Base-by-base conservation (phyloP, 1,140 invertebrate genomes). In the Penaeus vannamei region DNA sequence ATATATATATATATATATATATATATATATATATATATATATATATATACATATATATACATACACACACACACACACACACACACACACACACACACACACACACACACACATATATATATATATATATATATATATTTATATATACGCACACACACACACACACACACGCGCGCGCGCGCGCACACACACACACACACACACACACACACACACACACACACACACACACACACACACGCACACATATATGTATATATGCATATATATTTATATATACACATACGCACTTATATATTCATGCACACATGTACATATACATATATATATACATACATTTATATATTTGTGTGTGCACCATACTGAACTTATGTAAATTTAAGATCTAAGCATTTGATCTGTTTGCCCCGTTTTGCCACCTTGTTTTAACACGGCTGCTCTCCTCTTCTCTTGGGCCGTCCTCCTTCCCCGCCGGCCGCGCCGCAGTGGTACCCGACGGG, bases 401-500 rank as follows among this genome's bases (percentile, higher is more conserved):
- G 1, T 10, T 1, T 53, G 53, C 12, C 8, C 0, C 53, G 4
- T 12, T 14, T 53, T 53, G 53, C 53, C 8, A 12, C 12, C 53
- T 53, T 14, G 53, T 53, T 12, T 17, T 53, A 53, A 53, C 36
- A 29, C 12, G 80, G 8, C 32, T 19, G 29, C 42, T 8, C 10
- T 79, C 17, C 4, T 83, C 46, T 59, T 8, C 23, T 26, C 20
- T 10, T 22, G n/a, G 46, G 46, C 4, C 3, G 23, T 23, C 17
- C 46, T 46, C 53, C 29, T 19, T 19, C 23, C 59, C 46, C 53
- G 46, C 23, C 22, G 46, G 46, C n/a, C 42, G 19, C n/a, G 7
- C n/a, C 19, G 23, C 84, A 90, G 89, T 90, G 77, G 84, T 90
- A 22, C 89, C 89, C 10, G 53, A 80, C 17, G 53, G 46, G 14